Conservation (phyloP, 2,888 invertebrate genomes). For the Sericinus montela region DNA sequence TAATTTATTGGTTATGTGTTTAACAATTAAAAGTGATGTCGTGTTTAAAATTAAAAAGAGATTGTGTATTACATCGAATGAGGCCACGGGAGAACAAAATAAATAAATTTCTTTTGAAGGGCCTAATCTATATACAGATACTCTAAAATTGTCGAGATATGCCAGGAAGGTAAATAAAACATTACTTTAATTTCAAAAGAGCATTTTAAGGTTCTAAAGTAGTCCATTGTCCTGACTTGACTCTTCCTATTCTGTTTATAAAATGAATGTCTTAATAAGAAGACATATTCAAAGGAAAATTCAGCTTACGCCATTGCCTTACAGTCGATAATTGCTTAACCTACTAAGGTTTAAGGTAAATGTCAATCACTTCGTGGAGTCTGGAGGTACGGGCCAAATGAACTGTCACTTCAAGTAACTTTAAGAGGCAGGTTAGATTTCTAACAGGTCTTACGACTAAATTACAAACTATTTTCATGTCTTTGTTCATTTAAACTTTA, state of each 20-base stretch:
- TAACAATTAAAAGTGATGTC: too few species aligned
- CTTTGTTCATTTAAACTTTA: too few species aligned
- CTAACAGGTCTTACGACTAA: constrained; percentile 2
- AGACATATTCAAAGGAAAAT: background rate
- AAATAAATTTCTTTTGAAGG: too few species aligned
- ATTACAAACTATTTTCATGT: too few species aligned
- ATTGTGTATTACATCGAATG: too few species aligned
- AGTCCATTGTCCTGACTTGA: constrained; percentile 16
- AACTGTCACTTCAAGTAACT: constrained; percentile 10
- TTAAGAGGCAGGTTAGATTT: constrained; percentile 12
- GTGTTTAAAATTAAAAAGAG: too few species aligned
- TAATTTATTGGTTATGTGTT: too few species aligned
- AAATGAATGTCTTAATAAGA: constrained; percentile 1
- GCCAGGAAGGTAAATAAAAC: too few species aligned
- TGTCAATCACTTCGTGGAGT: constrained; percentile 13
- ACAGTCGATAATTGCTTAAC: background rate
- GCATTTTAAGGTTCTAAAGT: constrained; percentile 11
- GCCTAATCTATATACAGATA: too few species aligned
- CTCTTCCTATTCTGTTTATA: constrained; percentile 1
- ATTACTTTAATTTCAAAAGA: background rate
- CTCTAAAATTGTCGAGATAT: too few species aligned
- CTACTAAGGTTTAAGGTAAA: constrained; percentile 4
- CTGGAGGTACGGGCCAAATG: constrained; percentile 11
- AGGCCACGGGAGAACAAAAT: too few species aligned
- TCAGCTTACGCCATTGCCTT: background rate